Conservation (phyloP, 2,888 invertebrate species). For the Ischnus inquisitorius region DNA sequence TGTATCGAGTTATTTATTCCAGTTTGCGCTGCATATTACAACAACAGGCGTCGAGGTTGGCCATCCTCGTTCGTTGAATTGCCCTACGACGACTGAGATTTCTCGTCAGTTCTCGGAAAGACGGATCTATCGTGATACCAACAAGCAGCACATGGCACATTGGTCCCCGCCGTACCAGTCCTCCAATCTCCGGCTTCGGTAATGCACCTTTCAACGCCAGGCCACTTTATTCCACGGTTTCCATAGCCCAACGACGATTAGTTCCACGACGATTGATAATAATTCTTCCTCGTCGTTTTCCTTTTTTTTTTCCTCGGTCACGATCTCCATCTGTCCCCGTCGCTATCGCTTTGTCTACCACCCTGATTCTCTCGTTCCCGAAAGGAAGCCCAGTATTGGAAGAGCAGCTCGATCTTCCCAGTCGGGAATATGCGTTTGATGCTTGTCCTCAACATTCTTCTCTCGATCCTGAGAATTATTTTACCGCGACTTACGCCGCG, state of each 20-base stretch:
- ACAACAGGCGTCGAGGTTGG: too few species aligned
- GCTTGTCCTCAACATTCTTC: slow-evolving; percentile 34
- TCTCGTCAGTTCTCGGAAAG: slow-evolving; percentile 58
- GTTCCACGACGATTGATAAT: slow-evolving; percentile 73
- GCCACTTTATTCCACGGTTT: slow-evolving; percentile 76
- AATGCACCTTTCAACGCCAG: slow-evolving; percentile 81
- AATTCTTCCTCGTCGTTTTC: slow-evolving; percentile 63
- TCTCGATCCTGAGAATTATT: neutral
- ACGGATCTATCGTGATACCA: slow-evolving; percentile 59
- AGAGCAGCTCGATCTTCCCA: slow-evolving; percentile 37
- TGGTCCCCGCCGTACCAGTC: slow-evolving; percentile 55
- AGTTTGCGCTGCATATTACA: slow-evolving; percentile 8
- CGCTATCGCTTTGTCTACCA: slow-evolving; percentile 34
- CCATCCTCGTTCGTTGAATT: slow-evolving; percentile 23
- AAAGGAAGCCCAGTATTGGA: slow-evolving; percentile 57
- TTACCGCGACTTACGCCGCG: neutral
- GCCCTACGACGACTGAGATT: slow-evolving; percentile 29
- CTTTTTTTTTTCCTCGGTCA: slow-evolving; percentile 43
- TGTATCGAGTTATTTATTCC: slow-evolving; percentile 5
- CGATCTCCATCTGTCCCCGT: slow-evolving; percentile 50
- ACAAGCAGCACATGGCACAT: slow-evolving; percentile 49
- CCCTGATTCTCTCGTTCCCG: slow-evolving; percentile 56
- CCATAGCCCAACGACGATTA: slow-evolving; percentile 75
- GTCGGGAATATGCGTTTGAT: slow-evolving; percentile 38
- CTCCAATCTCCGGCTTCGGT: slow-evolving; percentile 77